Evolutionary conservation across 1,140 invertebrate genomes (phyloP), one percentile per base, ranked within the genome.

Genomic region (Saccostrea echinata): DNA sequence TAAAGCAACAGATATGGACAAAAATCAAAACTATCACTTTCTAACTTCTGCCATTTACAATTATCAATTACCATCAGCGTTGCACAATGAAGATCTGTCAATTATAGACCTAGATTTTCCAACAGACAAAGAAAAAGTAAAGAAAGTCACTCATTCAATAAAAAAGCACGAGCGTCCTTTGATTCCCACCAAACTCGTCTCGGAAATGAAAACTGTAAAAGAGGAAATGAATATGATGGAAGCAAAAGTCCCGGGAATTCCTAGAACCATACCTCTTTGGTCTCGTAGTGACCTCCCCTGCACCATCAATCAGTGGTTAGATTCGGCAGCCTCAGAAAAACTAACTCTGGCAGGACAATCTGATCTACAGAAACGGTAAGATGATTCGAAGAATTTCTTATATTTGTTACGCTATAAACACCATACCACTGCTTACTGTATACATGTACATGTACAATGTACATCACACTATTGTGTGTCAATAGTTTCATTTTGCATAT

Each of bases 341-440:
- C 53, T 27, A 33, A 55, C 6, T 9, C 52, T 84, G 52, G 18
- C 8, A 18, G 55, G 30, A 24, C 57, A 84, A 57, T 57, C 83
- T n/a, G 52, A 55, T 12, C 43, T 33, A 21, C 83, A 84, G 55
- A 61, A 61, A 84, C 61, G 83, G 83, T 84, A 84, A 84, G 30
- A 35, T 33, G 12, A 30, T 16, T 76, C 16, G 24, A 21, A 61
- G 21, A 61, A 12, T 0, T 43, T 3, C 35, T 6, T 43, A 43
- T 43, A 43, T 6, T 3, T 43, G 35, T 43, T 3, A n/a, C n/a
- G n/a, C n/a, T n/a, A n/a, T n/a, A n/a, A n/a, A n/a, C n/a, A n/a
- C n/a, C n/a, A n/a, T n/a, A n/a, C n/a, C n/a, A n/a, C n/a, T n/a
- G 35, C 35, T 43, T 6, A 43, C 35, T 43, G 2, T 43, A 6